Evolutionary conservation across 2,797 vertebrate species (phyloP).

Genomic region (Oryzias sinensis): DNA sequence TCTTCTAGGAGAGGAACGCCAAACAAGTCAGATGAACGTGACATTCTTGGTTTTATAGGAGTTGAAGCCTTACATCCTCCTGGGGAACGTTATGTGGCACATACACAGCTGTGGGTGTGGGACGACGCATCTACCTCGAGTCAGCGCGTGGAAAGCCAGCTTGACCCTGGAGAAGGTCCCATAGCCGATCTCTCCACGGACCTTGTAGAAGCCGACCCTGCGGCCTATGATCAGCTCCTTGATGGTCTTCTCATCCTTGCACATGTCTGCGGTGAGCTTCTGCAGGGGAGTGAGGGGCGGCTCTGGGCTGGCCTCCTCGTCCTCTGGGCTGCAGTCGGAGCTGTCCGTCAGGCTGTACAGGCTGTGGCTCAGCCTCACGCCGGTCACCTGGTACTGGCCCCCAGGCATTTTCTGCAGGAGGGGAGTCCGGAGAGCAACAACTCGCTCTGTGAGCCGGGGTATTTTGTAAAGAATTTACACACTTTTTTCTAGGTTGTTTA

Average conservation of each 20-base stretch:
- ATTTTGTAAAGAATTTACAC: no score
- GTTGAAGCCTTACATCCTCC: no score
- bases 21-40: no score
- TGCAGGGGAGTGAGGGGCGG: conserved; percentile 82
- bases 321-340: conserved; percentile 55
- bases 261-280: conserved; percentile 87
- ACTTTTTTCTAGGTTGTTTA: no score
- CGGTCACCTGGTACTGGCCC: conserved; percentile 67
- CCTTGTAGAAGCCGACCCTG: conserved; percentile 91
- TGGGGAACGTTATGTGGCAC: background rate
- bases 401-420: conserved; percentile 77
- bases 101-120: no score
- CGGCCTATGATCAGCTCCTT: conserved; percentile 90
- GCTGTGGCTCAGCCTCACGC: conserved; percentile 60
- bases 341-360: conserved; percentile 83
- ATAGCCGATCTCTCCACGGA: conserved; percentile 90
- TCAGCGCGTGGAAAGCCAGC: conserved; percentile 89
- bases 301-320: conserved; percentile 50
- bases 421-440: background rate
- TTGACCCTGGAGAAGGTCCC: conserved; percentile 97
- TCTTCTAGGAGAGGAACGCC: no score
- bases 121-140: conserved; percentile 82
- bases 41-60: no score
- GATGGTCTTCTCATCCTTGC: conserved; percentile 85
- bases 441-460: no score